Base-by-base conservation (phyloP, 1,140 invertebrate species). In the Mya arenaria region DNA sequence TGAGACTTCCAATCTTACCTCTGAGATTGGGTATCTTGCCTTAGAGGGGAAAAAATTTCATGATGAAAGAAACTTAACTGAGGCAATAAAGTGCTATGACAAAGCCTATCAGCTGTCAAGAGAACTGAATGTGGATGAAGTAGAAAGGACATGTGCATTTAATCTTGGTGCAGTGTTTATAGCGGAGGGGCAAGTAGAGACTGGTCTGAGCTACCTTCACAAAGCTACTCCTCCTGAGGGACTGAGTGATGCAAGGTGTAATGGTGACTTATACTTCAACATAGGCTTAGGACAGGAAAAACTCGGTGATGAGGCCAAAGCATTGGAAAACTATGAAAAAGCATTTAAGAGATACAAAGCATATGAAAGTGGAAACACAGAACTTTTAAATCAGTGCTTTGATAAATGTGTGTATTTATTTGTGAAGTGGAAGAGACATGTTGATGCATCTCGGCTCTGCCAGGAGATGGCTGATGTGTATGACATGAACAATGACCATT, bases 261-360 rank as follows among this genome's bases (percentile, higher is more conserved):
- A 88, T 79, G 89, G 82, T 0, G 89, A 89, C 58, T 73, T 90
- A 36, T 90, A 78, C 39, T 90, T 86, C 30, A 90, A 89, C 60
- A 84, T 88, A 44, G 89, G 86, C 39, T 71, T 90, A 25, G 86
- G 84, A 1, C 82, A 88, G 77, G 87, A 90, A 73, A 60, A 56
- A n/a, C 82, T 85, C 56, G 15, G 39, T 0, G 56, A 74, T 37
- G 80, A 84, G 23, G 63, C 63, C 25, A 80, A 86, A 34, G 85
- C 87, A 4, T 41, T 87, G 1, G 52, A 83, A 48, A 62, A 86
- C 72, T 87, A 75, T 75, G 74, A 81, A 55, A 82, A 66, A 48
- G 85, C 89, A 23, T 68, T 84, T 10, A 83, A 86, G n/a, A 73
- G 85, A 48, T 90, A 89, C 62, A 77, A 83, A 48, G 36, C 37